Evolutionary conservation across 37 sponge, comb jelly and placozoan species (phyloP).

Genomic region (Corticium candelabrum): DNA sequence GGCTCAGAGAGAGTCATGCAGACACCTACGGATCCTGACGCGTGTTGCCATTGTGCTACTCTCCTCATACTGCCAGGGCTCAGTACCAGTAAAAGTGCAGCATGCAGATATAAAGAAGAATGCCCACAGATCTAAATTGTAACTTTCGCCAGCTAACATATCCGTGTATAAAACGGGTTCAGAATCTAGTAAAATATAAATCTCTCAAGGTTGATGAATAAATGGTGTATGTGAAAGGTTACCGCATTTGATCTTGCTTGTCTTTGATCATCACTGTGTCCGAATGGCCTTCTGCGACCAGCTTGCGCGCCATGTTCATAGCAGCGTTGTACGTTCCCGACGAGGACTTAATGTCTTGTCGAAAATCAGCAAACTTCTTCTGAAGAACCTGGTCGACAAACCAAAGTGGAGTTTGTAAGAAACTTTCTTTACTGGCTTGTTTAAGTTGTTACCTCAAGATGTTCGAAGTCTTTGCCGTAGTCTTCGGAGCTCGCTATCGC

Average conservation of each 20-base stretch:
- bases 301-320: conserved; percentile 56
- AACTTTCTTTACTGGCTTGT: no score
- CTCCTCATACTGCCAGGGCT: no score
- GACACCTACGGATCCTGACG: no score
- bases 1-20: no score
- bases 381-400: conserved; percentile 41
- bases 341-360: conserved; percentile 49
- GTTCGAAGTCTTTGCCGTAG: conserved; percentile 84
- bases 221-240: not conserved
- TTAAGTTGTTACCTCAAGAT: conserved; percentile 68
- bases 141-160: not conserved
- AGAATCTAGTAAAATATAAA: no score
- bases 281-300: conserved; percentile 87
- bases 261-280: conserved; percentile 86
- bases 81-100: no score
- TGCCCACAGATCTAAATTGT: no score
- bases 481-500: conserved; percentile 59
- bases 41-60: no score
- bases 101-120: no score
- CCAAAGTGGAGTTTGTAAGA: not conserved
- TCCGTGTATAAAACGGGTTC: no score
- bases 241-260: conserved; percentile 69
- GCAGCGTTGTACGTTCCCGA: conserved; percentile 67
- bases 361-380: conserved; percentile 88
- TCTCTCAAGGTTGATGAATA: not conserved